Conservation (phyloP, 2,113 vertebrate genomes). For the Alectura lathami region DNA sequence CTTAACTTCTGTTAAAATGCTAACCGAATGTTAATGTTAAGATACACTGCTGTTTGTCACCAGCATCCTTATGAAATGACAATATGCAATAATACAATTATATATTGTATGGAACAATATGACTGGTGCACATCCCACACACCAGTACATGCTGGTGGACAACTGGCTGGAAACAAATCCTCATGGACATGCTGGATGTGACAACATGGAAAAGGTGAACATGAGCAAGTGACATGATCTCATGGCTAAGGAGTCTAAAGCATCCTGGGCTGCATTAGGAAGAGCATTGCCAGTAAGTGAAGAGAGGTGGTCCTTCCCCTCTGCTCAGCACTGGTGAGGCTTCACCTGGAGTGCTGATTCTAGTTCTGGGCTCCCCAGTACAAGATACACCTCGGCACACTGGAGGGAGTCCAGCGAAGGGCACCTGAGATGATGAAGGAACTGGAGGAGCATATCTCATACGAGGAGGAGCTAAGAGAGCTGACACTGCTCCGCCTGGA, state of each 20-base stretch:
- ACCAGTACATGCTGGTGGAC: not conserved
- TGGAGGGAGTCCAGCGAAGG: not conserved
- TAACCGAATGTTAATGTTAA: not conserved
- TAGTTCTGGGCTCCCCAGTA: not conserved
- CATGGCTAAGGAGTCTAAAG: not conserved
- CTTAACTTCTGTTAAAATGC: not conserved
- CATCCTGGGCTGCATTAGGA: not conserved
- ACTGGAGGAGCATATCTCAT: not conserved
- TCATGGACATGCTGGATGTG: not conserved
- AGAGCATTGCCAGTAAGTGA: not conserved
- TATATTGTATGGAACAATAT: not conserved
- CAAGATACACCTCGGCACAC: not conserved
- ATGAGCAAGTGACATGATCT: not conserved
- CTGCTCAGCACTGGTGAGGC: not conserved
- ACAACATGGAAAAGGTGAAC: not conserved
- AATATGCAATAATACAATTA: not conserved
- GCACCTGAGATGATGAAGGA: not conserved
- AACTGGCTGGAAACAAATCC: not conserved
- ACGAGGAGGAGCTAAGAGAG: not conserved
- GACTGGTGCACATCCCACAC: not conserved
- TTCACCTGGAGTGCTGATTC: not conserved
- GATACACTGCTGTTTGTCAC: not conserved
- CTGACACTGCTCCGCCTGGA: not conserved
- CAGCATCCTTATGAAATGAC: not conserved
- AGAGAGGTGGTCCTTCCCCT: not conserved